A percentile compares a stretch with the other conserved stretches of the same genome.
Conservation (phyloP, 2,113 vertebrate species). For the Actenoides lindsayi region DNA sequence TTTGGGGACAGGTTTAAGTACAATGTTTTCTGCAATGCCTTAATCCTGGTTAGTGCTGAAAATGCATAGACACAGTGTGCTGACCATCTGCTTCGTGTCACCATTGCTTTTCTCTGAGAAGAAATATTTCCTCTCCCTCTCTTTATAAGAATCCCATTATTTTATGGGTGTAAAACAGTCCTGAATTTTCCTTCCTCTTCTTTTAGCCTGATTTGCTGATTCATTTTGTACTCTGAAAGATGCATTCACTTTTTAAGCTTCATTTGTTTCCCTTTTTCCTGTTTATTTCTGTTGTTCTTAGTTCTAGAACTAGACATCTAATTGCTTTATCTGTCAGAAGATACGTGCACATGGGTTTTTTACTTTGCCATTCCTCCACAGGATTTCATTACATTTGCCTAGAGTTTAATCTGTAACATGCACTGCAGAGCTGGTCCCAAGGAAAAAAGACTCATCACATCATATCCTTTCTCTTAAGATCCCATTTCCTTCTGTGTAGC, state of each 20-base stretch:
- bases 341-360: background rate
- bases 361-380: background rate
- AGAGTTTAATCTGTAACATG: background rate
- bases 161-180: background rate
- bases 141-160: background rate
- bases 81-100: background rate
- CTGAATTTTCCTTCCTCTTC: background rate
- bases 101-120: background rate
- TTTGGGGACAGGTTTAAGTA: background rate
- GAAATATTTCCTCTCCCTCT: background rate
- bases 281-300: background rate
- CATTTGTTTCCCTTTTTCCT: background rate
- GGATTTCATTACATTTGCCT: background rate
- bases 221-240: background rate
- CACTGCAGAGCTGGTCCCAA: background rate
- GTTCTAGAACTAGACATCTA: background rate
- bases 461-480: background rate
- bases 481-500: accelerated
- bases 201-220: background rate
- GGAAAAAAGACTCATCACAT: background rate
- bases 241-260: background rate
- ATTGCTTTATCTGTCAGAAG: background rate
- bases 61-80: background rate
- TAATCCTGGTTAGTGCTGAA: background rate
- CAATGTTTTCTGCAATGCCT: background rate